These are phyloP conservation scores for Gnatocerus cornutus DNA, from an alignment of 2,888 invertebrate species.

Conservation along the genomic window DNA sequence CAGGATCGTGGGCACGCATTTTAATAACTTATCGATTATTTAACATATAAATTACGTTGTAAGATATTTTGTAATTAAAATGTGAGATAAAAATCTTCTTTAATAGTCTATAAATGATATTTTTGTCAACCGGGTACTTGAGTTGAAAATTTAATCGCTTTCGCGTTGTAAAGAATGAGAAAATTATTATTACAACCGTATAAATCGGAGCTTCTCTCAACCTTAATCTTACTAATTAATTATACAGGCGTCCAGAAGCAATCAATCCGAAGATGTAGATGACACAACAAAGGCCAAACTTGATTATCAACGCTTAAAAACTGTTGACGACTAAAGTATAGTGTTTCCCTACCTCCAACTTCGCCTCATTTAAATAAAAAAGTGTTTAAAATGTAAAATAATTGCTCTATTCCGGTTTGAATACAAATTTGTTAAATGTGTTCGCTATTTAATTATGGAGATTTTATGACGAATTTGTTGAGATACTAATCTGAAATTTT, in stretches of 20 bases:
- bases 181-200: conserved; percentile 52
- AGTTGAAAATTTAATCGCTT: conserved; percentile 56
- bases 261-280: too few species aligned
- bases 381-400: conserved; percentile 22
- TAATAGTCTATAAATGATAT: conserved; percentile 61
- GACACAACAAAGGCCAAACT: too few species aligned
- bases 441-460: conserved; percentile 23
- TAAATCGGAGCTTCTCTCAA: conserved; percentile 24
- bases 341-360: not conserved
- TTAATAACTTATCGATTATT: conserved; percentile 64
- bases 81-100: conserved; percentile 59
- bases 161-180: conserved; percentile 54
- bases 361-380: conserved; percentile 4
- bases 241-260: too few species aligned
- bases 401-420: conserved; percentile 24
- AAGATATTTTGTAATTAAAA: conserved; percentile 61
- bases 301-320: not conserved
- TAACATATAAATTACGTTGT: conserved; percentile 61
- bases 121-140: conserved; percentile 58
- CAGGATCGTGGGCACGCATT: conserved; percentile 62
- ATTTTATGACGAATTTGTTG: conserved; percentile 18
- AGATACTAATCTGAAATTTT: conserved; percentile 16
- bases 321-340: conserved; percentile 1
- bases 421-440: conserved; percentile 19
- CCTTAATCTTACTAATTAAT: not conserved